phyloP scores from a whole-genome alignment of 2,113 vertebrate species.

The Ovibos moschatus region DNA sequence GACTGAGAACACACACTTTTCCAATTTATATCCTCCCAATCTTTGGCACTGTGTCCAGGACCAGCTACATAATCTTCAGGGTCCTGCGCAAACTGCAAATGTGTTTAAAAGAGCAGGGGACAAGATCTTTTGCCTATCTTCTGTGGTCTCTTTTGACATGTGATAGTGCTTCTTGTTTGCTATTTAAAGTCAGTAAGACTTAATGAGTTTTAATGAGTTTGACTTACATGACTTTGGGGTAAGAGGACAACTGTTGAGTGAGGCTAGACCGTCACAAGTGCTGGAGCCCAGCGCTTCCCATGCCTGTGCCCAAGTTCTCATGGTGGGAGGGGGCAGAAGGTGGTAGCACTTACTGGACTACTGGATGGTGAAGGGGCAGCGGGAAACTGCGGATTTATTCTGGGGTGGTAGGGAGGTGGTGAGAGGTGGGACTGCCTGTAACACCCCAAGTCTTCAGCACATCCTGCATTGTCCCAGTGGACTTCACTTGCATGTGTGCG shows the following conservation, averaged over 20 bases:
- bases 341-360: background rate
- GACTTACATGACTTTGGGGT: background rate
- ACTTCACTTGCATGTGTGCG: background rate
- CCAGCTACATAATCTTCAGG: background rate
- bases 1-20: background rate
- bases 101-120: background rate
- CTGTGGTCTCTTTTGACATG: background rate
- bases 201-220: too few relatives aligned
- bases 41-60: background rate
- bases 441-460: background rate
- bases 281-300: background rate
- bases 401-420: background rate
- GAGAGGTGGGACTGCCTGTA: background rate
- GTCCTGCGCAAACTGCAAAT: background rate
- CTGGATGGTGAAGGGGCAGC: rapidly evolving
- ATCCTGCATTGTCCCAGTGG: background rate
- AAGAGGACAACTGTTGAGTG: background rate
- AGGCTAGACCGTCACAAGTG: background rate
- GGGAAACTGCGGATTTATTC: background rate
- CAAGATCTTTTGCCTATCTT: background rate
- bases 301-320: rapidly evolving
- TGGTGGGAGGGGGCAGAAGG: background rate
- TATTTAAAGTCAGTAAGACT: background rate
- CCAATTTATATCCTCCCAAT: background rate
- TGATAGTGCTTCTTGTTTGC: background rate